Evolutionary conservation across 2,888 invertebrate genomes (phyloP), one percentile per base, ranked within the genome.

Genomic region (Apodemia duryi): DNA sequence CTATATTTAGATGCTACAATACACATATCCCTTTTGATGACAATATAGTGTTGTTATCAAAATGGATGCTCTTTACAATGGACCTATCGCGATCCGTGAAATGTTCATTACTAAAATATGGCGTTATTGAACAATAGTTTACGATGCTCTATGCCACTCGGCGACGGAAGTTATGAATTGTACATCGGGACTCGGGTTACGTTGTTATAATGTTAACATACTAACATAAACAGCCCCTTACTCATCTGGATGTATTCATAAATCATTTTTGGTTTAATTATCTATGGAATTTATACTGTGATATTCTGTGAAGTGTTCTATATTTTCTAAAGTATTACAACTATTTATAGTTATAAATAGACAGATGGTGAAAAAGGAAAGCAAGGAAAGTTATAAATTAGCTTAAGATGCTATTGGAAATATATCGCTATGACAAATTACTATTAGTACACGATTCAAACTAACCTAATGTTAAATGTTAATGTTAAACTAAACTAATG

Each of bases 71-170:
- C 28, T n/a, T 21, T 52, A 65, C 52, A 62, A 65, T 65, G 77
- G 78, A 52, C 28, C 10, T 0, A 21, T 21, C 21, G 21, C 32
- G 28, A 54, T 54, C 28, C 52, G 28, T 54, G 28, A 54, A 54
- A 28, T 78, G 72, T 78, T 77, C 77, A 77, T 77, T 81, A 80
- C 79, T 78, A 80, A 82, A 80, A 82, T 80, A 54, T 54, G 74
- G 77, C 75, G 71, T 75, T 76, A 76, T 74, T 74, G 76, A 82
- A 85, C 84, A 85, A 85, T 85, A 69, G 78, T 81, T 83, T 82
- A 84, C 74, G 80, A 82, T 75, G 77, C 74, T 79, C 81, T 79
- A 79, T 79, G 71, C 68, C 63, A 70, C 70, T 73, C 73, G 67
- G 74, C 77, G 75, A 74, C 79, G 83, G 85, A 86, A 82, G 84